Base-by-base conservation (phyloP, 2,113 vertebrate species). In the Rhodinocichla rosea region DNA sequence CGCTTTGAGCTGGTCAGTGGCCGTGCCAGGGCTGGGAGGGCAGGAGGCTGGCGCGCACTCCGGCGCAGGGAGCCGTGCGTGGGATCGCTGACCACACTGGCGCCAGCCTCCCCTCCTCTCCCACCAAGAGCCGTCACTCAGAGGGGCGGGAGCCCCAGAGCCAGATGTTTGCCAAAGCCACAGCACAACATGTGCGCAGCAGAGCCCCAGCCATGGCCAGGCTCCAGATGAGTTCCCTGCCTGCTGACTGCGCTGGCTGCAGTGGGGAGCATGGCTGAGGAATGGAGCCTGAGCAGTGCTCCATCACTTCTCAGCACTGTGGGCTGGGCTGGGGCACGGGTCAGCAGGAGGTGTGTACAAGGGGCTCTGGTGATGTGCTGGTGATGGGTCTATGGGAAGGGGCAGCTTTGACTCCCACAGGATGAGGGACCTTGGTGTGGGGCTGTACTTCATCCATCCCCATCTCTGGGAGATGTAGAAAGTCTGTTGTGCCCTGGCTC, bases 101-200 rank as follows among this genome's bases (percentile, higher is more conserved):
- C 97, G 97, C 97, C 97, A 97, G 94, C 71, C 87, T 95, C 94
- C 87, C 83, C 93, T 89, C 87, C 79, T 70, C 94, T 95, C 96
- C 96, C 91, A 94, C 94, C 91, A 50, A 94, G 95, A 95, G 94
- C 96, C 93, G 94, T 95, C 96, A 94, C 96, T 95, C 62, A 3
- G 42, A 93, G 94, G 96, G 95, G 96, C 39, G 94, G 93, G 94
- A 94, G 95, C 96, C 94, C 94, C 91, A 57, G 83, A 91, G 95
- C 92, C 96, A 97, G 94, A 97, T 97, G 95, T 90, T 95, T 96
- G 96, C 96, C 96, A 97, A 96, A 97, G 96, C 96, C 96, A 28
- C 96, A 97, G 96, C 44, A 55, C 81, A 96, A 96, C 96, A 97
- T 97, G 95, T 97, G 96, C 26, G 95, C 53, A 74, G 92, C 96